Evolutionary conservation across 2,888 invertebrate species (phyloP).

Genomic region (Crossocerus cetratus): DNA sequence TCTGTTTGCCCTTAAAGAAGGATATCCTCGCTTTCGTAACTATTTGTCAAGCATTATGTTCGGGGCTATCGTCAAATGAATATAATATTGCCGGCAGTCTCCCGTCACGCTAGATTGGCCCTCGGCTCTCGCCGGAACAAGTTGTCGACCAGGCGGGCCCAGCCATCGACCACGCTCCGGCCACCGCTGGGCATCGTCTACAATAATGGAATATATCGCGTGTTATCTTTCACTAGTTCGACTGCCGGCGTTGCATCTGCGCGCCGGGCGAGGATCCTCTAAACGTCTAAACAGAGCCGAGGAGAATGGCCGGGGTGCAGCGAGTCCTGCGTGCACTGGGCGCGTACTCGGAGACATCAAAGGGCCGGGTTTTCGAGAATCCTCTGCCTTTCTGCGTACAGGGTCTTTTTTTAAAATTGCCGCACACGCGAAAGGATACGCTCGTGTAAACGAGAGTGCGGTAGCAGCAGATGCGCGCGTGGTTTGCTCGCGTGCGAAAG

Average conservation of each 20-base stretch:
- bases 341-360: conserved; percentile 31
- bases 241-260: no score
- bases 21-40: not conserved
- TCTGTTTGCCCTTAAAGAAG: conserved; percentile 1
- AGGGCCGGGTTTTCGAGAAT: conserved; percentile 39
- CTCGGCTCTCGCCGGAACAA: not conserved
- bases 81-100: not conserved
- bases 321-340: no score
- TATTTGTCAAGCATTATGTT: not conserved
- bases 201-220: no score
- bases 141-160: no score
- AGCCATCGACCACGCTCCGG: no score
- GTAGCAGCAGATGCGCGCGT: conserved; percentile 32
- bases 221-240: no score
- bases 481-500: not conserved
- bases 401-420: conserved; percentile 18
- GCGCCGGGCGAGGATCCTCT: no score
- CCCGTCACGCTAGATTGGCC: not conserved
- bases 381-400: conserved; percentile 16
- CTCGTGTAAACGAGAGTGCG: conserved; percentile 29
- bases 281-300: no score
- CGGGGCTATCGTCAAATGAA: conserved; percentile 2
- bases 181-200: no score
- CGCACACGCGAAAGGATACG: not conserved
- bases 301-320: no score